Evolutionary conservation across 2,888 invertebrate species (phyloP), one percentile per base, ranked within the genome.

Genomic region (Brachyopa scutellaris): DNA sequence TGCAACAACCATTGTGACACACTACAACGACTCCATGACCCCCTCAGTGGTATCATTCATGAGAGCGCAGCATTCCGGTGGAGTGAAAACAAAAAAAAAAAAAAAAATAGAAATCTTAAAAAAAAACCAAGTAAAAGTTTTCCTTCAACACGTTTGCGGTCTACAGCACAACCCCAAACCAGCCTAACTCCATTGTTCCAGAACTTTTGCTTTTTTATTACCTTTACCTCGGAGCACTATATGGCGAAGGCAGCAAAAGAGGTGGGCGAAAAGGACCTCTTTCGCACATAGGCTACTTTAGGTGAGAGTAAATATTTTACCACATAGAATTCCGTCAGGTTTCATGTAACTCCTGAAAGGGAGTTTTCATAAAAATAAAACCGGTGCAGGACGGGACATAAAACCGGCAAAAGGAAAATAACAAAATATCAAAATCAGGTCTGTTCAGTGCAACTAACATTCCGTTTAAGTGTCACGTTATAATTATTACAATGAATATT

Each of bases 401-500:
- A 53, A n/a, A 26, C 9, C 11, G n/a, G 3, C 5, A 38, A 55
- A 66, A 55, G 2, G 19, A 17, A 42, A 31, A 26, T n/a, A n/a
- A n/a, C 13, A 21, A 51, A 42, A 33, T 7, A 26, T 1, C 11
- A 11, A 31, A 45, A 66, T 61, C 45, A 11, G 67, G 36, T 31
- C 49, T 5, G 45, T 59, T 59, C 33, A 80, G 61, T 53, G 55
- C 45, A 76, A 76, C 76, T 80, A 62, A 62, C 62, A 69, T 69
- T 76, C 64, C 49, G 62, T 45, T 69, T 69, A 80, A 80, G 69
- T 80, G 80, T 80, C 80, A 80, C 80, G 76, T 80, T 76, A 76
- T 80, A 76, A 80, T 80, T 80, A 76, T 80, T 64, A 69, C 76
- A 76, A 80, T 80, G 76, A 80, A 80, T 80, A 80, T 80, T 80